A percentile compares a stretch with the other conserved stretches of the same genome.
Evolutionary conservation across 1,140 invertebrate genomes (phyloP).

Genomic region (Eumaeus atala): DNA sequence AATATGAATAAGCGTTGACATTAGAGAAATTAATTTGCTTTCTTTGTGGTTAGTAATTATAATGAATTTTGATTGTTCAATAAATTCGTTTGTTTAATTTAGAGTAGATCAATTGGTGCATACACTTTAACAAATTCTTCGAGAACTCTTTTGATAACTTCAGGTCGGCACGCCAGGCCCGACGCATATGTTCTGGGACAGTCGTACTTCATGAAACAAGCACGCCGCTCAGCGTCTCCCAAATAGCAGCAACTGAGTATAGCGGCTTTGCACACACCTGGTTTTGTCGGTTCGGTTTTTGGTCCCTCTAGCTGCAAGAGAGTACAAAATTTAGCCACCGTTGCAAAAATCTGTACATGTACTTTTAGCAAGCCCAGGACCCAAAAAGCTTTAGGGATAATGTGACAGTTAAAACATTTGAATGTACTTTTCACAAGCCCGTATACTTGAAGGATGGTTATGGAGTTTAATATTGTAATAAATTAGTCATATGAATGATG

Average conservation of each 20-base stretch:
- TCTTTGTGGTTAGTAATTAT: background rate
- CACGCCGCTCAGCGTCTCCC: background rate
- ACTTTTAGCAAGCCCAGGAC: too few species aligned
- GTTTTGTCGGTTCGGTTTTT: conserved; percentile 12
- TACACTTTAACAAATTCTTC: conserved; percentile 22
- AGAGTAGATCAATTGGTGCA: conserved; percentile 9
- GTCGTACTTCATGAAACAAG: conserved; percentile 25
- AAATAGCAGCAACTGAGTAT: conserved; percentile 28
- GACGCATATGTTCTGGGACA: conserved; percentile 24
- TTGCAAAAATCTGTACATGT: too few species aligned
- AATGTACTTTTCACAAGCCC: too few species aligned
- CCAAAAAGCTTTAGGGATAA: too few species aligned
- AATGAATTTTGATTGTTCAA: conserved; percentile 19
- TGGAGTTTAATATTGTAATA: too few species aligned
- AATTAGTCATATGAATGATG: too few species aligned
- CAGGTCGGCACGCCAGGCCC: conserved; percentile 20
- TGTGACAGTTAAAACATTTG: too few species aligned
- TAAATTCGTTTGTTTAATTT: background rate
- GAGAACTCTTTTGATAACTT: conserved; percentile 21
- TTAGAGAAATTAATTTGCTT: too few species aligned
- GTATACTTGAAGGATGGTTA: too few species aligned
- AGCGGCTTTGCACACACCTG: conserved; percentile 25
- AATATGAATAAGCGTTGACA: too few species aligned
- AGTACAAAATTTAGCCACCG: too few species aligned
- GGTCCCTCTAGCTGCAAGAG: conserved; percentile 18